Evolutionary conservation across 2,888 invertebrate genomes (phyloP), one percentile per base, ranked within the genome.

Genomic region (Diaphora mendica): DNA sequence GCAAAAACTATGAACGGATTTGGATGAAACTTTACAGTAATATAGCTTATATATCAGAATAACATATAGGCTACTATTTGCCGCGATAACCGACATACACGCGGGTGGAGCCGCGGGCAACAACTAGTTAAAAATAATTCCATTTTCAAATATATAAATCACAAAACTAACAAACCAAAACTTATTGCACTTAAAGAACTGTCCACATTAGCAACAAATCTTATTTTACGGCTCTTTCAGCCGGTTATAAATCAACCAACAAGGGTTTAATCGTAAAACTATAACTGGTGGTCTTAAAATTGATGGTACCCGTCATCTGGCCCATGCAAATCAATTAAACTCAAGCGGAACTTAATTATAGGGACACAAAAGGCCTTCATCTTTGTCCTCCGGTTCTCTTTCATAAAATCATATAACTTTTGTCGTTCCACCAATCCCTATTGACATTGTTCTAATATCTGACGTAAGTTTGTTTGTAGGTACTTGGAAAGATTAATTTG

Each of bases 281-380:
- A 84, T 82, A 74, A 74, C 73, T 64, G 64, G 71, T 35, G 73
- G 64, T 44, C 74, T 77, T 73, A 74, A 80, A 81, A 83, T 85
- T 85, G 76, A 85, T 83, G 78, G 64, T 72, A 74, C 80, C 84
- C 80, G 84, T 84, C 85, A 84, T 81, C 80, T 76, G 80, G 70
- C 70, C 75, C 73, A 83, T 83, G 82, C 77, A 81, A 87, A 88
- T 87, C 87, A 86, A 88, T 88, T 87, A 82, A 88, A 88, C 81
- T 87, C 76, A 65, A 73, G 78, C 81, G n/a, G 75, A 86, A 88
- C 86, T 88, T 87, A 86, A 88, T 88, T 87, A 88, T 82, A 76
- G 77, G 74, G 73, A 77, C 78, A 88, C 88, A 87, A 87, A 88
- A 82, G 85, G 79, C 77, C 76, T 17, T n/a, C 77, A 76, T 73